Base-by-base conservation (phyloP, 2,113 vertebrate species). In the Gnathochromis pfefferi region DNA sequence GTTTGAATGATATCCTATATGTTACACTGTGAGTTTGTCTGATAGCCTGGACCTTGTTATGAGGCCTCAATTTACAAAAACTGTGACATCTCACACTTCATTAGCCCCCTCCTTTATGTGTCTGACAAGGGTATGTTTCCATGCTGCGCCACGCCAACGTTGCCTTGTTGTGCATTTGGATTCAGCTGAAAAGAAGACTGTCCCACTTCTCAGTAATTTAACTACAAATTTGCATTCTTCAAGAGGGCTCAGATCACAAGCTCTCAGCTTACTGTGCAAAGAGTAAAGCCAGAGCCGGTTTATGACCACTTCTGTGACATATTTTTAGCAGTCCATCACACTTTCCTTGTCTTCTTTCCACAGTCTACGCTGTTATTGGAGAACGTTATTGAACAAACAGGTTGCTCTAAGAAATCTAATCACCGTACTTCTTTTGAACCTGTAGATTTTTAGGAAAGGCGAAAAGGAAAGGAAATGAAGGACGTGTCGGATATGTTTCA, bases 21-120 rank as follows among this genome's bases (percentile, higher is more conserved):
- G 90, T 95, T 92, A 94, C 87, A 87, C 86, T 91, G 91, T 93
- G 88, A 92, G 88, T 82, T 88, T 91, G 92, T 92, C 87, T 19
- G 13, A 83, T 40, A 70, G 80, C 73, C 54, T 33, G 82, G 87
- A 85, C 28, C 7, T 89, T 70, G 54, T 31, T 68, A 54, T 73
- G 86, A 87, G 88, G 45, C 45, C 54, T 81, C 28, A 78, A 79
- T 89, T 85, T 85, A 81, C 47, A 87, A 70, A 88, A 68, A 87
- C 70, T 79, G 86, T 90, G 81, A 84, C 88, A 84, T 87, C 84
- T 91, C 90, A 90, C 82, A 16, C 45, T 68, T 31, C 11, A 60
- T 82, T 68, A 42, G 10, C 63, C 83, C 60, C 31, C 9, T 65
- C 33, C 68, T 65, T 38, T 26, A 53, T 28, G 23, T 53, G 45